Conservation (phyloP, 2,888 invertebrate genomes). For the Nineta flava region DNA sequence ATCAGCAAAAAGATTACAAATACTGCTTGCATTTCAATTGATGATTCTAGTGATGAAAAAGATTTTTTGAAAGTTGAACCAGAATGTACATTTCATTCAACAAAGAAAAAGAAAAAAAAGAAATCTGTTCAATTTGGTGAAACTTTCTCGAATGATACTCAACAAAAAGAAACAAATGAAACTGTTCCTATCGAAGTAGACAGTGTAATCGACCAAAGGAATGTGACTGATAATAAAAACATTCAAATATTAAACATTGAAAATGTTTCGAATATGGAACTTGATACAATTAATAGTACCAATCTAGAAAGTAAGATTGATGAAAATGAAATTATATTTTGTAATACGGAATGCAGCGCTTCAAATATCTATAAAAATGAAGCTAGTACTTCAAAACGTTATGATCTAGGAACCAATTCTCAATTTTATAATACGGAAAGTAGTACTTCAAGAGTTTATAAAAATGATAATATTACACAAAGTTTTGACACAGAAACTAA, state of each 20-base stretch:
- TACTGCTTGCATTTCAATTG: background rate
- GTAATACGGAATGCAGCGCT: too few relatives aligned
- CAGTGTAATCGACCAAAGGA: background rate
- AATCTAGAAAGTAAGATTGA: too few relatives aligned
- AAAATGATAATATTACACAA: too few relatives aligned
- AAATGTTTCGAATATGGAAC: background rate
- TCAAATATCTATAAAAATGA: too few relatives aligned
- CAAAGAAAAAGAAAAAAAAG: background rate
- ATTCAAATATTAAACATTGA: background rate
- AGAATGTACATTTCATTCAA: background rate
- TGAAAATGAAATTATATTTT: too few relatives aligned
- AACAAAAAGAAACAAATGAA: background rate
- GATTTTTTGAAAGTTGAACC: background rate
- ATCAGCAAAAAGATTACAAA: too few relatives aligned
- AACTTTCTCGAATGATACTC: background rate
- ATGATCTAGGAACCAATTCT: too few relatives aligned
- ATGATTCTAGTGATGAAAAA: background rate
- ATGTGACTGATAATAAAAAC: background rate
- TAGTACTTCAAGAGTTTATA: too few relatives aligned
- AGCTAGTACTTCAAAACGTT: too few relatives aligned
- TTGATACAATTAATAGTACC: too few relatives aligned
- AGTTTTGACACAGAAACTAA: too few relatives aligned
- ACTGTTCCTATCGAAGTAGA: background rate
- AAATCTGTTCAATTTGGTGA: background rate
- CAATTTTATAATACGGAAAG: too few relatives aligned